phyloP scores from a whole-genome alignment of 2,888 invertebrate genomes.

The Itoplectis maculator region DNA sequence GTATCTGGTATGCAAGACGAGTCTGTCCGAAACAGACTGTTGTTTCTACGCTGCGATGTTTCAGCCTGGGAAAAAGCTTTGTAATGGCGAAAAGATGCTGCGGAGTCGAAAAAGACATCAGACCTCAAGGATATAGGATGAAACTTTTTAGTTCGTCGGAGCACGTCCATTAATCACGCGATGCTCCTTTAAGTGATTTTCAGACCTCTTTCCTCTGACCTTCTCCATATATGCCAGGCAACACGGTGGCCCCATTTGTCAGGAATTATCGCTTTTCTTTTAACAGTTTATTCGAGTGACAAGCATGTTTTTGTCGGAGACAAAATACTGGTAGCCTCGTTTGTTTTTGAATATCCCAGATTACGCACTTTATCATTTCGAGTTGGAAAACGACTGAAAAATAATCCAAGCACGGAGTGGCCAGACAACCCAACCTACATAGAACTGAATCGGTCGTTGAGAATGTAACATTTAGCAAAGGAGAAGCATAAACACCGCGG shows the following conservation, averaged over 20 bases:
- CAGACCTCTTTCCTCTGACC: no score
- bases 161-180: neutral
- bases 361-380: no score
- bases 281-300: no score
- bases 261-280: no score
- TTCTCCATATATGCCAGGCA: no score
- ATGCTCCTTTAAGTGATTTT: no score
- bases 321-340: no score
- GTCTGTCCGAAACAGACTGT: neutral
- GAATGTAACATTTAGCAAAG: constrained; percentile 3
- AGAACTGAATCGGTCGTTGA: neutral
- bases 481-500: neutral
- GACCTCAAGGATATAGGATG: neutral
- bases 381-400: no score
- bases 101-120: neutral
- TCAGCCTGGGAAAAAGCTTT: neutral
- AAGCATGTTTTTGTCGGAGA: no score
- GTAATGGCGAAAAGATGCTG: neutral
- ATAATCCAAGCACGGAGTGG: neutral
- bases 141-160: neutral
- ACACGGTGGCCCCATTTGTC: no score
- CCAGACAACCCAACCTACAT: neutral
- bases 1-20: neutral
- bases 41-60: neutral
- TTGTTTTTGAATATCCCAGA: no score